Percentiles rank a stretch among this genome's conserved stretches.
Conservation (phyloP, 35 echinoderm and acorn worm genomes). For the Ptychodera flava region DNA sequence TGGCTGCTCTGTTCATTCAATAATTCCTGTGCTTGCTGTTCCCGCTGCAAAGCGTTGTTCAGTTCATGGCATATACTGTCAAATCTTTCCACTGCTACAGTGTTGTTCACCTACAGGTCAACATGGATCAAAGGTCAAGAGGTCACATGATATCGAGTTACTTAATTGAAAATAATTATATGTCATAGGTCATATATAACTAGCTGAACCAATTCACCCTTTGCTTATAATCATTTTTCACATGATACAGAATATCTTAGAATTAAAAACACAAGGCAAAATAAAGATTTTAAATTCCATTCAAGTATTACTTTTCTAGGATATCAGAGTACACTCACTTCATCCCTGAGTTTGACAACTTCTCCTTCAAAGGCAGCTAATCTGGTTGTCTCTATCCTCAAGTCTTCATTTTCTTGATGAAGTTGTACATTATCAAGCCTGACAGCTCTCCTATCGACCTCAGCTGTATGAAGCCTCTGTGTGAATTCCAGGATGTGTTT, state of each 20-base stretch:
- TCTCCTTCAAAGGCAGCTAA: conserved; percentile 50
- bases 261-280: too few species aligned
- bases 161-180: too few species aligned
- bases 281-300: too few species aligned
- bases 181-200: too few species aligned
- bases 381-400: conserved; percentile 24
- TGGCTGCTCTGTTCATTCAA: conserved; percentile 78
- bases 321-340: conserved; percentile 41
- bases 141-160: too few species aligned
- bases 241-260: too few species aligned
- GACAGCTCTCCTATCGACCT: conserved; percentile 81
- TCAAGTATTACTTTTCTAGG: too few species aligned
- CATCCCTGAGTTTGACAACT: conserved; percentile 32
- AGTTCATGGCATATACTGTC: conserved; percentile 80
- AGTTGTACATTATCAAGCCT: conserved; percentile 48
- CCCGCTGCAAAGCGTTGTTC: conserved; percentile 55
- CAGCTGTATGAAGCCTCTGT: conserved; percentile 68
- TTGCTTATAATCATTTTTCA: too few species aligned
- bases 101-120: conserved; percentile 26
- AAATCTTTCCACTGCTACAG: conserved; percentile 69
- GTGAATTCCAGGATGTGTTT: conserved; percentile 79
- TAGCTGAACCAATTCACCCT: too few species aligned
- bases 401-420: conserved; percentile 32
- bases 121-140: not conserved
- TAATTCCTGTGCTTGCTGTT: conserved; percentile 78